Evolutionary conservation across 2,888 invertebrate species (phyloP), one percentile per base, ranked within the genome.

Genomic region (Lasioglossum zephyrum): DNA sequence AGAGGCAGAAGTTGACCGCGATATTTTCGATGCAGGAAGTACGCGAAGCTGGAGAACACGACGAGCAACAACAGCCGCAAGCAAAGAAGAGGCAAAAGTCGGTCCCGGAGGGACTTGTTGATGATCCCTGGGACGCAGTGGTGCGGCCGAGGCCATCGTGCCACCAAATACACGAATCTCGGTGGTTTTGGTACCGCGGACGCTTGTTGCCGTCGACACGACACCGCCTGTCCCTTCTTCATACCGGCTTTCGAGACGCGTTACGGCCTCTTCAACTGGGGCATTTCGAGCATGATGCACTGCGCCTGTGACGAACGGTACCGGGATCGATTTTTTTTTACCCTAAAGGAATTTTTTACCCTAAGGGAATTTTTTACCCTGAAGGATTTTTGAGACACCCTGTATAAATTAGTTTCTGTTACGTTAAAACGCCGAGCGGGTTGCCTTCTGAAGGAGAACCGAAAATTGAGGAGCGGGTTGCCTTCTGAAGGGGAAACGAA

Each of bases 301-400:
- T 99, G 99, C 95, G 96, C 97, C 90, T 99, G 99, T 95, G 99
- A 99, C 95, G 97, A 98, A 96, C 97, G 98, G 98, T 98, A 87
- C 9, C 11, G 8, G 8, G 13, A 36, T 66, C 47, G 8, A 22
- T 70, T n/a, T 41, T 41, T 39, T 70, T 31, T 31, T 31, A 31
- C n/a, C n/a, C n/a, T n/a, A n/a, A n/a, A n/a, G n/a, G n/a, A n/a
- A n/a, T n/a, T n/a, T n/a, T n/a, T n/a, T n/a, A n/a, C n/a, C n/a
- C n/a, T n/a, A n/a, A n/a, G n/a, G n/a, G n/a, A n/a, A n/a, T n/a
- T n/a, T n/a, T n/a, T n/a, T n/a, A n/a, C n/a, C n/a, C n/a, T n/a
- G n/a, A n/a, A n/a, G n/a, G n/a, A n/a, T n/a, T n/a, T n/a, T 31
- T 31, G 31, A 31, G 31, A 31, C 31, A 31, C 31, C 31, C 31